Evolutionary conservation across 2,888 invertebrate genomes (phyloP), one percentile per base, ranked within the genome.

Genomic region (Leucania comma): DNA sequence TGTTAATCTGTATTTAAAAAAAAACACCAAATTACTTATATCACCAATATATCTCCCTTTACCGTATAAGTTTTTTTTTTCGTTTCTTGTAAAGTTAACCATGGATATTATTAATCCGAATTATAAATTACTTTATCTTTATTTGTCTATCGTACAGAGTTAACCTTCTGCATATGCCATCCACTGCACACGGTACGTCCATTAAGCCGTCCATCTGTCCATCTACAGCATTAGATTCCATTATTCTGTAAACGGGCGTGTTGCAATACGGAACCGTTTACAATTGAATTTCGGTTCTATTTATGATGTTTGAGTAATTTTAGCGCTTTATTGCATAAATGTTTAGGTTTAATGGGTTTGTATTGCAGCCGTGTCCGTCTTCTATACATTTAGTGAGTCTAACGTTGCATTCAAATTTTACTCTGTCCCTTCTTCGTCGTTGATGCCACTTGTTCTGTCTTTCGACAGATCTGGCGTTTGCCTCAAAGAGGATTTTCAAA

Each of bases 181-280:
- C 14, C n/a, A 32, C 17, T 0, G 3, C 29, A 50, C 32, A 29
- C 24, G 51, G 61, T 56, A 80, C 24, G 50, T 54, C 77, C 75
- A 83, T 81, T 83, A 85, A 70, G 74, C 79, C 64, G 75, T 78
- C 83, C 84, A 86, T 87, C 86, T 87, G 87, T 78, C 76, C 81
- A 81, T 77, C 61, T 29, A 72, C 51, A 59, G 72, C 54, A 51
- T 75, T 70, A 69, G 74, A 78, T 78, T 78, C 79, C 72, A 84
- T 85, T 81, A 80, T 80, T 72, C 74, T 72, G 66, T 68, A 50
- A 72, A 77, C 65, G 67, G 61, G 75, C 48, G 63, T 72, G 66
- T 65, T 70, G 81, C 70, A 84, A 83, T 60, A 70, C 79, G 83
- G 80, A 85, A 83, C 83, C 65, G 26, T 58, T 78, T 53, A 63